Conservation (phyloP, 2,888 invertebrate species). For the Tetanocera ferruginea region DNA sequence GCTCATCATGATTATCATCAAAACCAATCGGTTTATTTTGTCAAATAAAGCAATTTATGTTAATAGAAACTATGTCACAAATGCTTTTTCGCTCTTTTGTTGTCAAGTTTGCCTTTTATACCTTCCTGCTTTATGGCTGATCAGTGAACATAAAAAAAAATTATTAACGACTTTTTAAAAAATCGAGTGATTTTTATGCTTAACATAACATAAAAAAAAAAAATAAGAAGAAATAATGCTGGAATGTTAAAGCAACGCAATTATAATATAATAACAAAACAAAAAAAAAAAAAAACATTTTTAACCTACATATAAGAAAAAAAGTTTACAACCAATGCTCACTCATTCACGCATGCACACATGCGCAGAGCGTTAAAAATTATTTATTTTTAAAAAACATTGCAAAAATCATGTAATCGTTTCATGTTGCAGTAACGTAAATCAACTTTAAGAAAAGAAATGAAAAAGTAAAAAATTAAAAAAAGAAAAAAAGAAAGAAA, state of each 20-base stretch:
- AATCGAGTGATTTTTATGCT: neutral
- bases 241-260: neutral
- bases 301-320: slow-evolving; percentile 15
- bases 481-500: neutral
- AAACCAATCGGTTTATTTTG: too few relatives aligned
- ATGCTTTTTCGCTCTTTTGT: too few relatives aligned
- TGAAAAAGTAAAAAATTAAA: too few relatives aligned
- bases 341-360: slow-evolving; percentile 10
- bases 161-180: slow-evolving; percentile 8
- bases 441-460: too few relatives aligned
- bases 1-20: too few relatives aligned
- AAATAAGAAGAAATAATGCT: too few relatives aligned
- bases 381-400: neutral
- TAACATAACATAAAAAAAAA: neutral
- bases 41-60: too few relatives aligned
- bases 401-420: slow-evolving; percentile 20
- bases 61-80: too few relatives aligned
- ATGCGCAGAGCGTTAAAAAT: neutral
- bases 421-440: slow-evolving; percentile 3
- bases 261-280: neutral
- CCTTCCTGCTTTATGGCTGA: too few relatives aligned
- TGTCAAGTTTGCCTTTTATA: too few relatives aligned
- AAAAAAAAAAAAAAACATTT: slow-evolving; percentile 1
- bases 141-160: neutral
- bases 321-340: neutral